Evolutionary conservation across 2,888 invertebrate species (phyloP), one percentile per base, ranked within the genome.

Genomic region (Chorisops tibialis): DNA sequence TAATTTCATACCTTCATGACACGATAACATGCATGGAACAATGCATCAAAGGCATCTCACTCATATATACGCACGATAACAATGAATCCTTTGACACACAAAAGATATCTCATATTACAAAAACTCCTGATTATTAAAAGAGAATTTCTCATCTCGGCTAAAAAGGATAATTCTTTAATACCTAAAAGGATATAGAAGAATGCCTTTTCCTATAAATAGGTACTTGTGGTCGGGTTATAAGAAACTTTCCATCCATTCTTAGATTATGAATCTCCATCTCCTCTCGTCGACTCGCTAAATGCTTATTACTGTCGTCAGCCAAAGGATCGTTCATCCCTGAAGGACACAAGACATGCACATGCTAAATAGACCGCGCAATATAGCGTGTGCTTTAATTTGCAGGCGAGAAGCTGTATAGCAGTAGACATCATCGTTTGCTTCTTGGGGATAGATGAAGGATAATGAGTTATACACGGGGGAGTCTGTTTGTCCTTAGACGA

Each of bases 401-500:
- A 16, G 19, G 9, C 7, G 30, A 56, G 30, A 21, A 56, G 30
- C 30, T 12, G 30, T 2, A 43, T 4, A 16, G 6, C 30, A 56
- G 43, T 24, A 30, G 5, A 16, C 43, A 7, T 18, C 18, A 43
- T 45, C 18, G n/a, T 54, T 41, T 14, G 21, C 22, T 41, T n/a
- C 45, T 7, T 16, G 35, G 24, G 14, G 43, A n/a, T 56, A 35
- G 56, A 24, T 14, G 21, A 56, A 56, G 48, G 16, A 59, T 59
- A 59, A 59, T 59, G 59, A 59, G 48, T 59, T 43, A 21, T 35
- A 35, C 35, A 21, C 18, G n/a, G 7, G 30, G 22, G 43, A 45
- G 21, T 45, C 38, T 59, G 59, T 59, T 59, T 59, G 48, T 48
- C 30, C 59, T 59, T 16, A 59, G 48, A 59, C 59, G 59, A 59